Base-by-base conservation (phyloP, 2,113 vertebrate species). In the Vidua macroura region DNA sequence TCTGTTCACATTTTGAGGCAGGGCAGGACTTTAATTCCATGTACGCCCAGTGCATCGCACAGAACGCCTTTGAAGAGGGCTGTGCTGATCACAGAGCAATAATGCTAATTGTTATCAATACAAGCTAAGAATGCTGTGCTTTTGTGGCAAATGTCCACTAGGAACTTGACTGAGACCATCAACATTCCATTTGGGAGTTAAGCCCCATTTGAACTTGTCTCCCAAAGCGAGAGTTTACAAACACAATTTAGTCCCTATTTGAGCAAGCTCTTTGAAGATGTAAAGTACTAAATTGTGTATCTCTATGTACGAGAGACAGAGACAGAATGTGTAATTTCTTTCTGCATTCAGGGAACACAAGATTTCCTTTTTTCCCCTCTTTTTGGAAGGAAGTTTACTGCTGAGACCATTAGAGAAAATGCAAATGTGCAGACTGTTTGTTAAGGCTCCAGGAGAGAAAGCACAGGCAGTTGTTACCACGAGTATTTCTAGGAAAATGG, bases 351-450 rank as follows among this genome's bases (percentile, higher is more conserved):
- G 70, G 79, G 88, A 97, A 86, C 92, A 81, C 91, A 83, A 93
- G 91, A 95, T 97, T 98, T 96, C 95, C 82, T 88, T 97, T 96
- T 96, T 83, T 55, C 83, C 81, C 96, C 84, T 96, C 86, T 86
- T 97, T 97, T 95, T 91, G 94, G 95, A 97, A 96, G 89, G 86
- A 96, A 97, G 94, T 94, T 96, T 89, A 97, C 97, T 97, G 97
- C 97, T 97, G 97, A 97, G 97, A 96, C 95, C 93, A 97, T 97
- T 97, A 97, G 94, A 97, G 97, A 95, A 98, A 97, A 97, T 96
- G 97, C 96, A 97, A 98, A 98, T 97, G 94, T 53, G 82, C 91
- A 67, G 84, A 21, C 90, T 96, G 92, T 93, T 97, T 97, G 92
- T 96, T 96, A 97, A 97, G 83, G 79, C 96, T 98, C 96, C 97